phyloP scores from a whole-genome alignment of 1,140 invertebrate genomes.

The Akabosia matsudoensis region DNA sequence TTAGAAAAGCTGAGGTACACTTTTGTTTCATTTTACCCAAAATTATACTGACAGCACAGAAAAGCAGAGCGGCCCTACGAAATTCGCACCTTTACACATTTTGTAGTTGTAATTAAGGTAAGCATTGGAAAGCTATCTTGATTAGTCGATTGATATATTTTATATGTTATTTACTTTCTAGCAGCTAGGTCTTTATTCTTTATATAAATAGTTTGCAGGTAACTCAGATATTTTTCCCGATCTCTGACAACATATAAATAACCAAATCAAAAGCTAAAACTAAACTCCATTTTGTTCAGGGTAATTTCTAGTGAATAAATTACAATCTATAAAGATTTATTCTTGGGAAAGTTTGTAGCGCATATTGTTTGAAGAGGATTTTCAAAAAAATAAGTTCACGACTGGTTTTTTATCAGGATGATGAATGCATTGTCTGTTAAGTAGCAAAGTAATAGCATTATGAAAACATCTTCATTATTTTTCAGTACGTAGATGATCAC shows the following conservation, averaged over 20 bases:
- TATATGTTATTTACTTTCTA: not conserved
- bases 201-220: constrained; percentile 10
- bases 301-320: not conserved
- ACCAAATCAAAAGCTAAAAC: constrained; percentile 2
- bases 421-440: no score
- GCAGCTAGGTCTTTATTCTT: not conserved
- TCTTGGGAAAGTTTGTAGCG: not conserved
- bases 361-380: not conserved
- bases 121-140: not conserved
- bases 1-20: constrained; percentile 20
- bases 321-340: not conserved
- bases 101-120: not conserved
- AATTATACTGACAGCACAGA: not conserved
- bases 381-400: not conserved
- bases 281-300: not conserved
- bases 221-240: constrained; percentile 18
- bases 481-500: no score
- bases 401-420: not conserved
- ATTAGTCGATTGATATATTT: not conserved
- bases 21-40: constrained; percentile 2
- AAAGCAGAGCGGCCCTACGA: not conserved
- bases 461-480: no score
- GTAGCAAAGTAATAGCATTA: constrained; percentile 5
- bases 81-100: no score
- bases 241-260: not conserved